These are phyloP conservation scores for Cheilosia grossa DNA, from an alignment of 2,888 invertebrate genomes.

Conservation along the genomic window DNA sequence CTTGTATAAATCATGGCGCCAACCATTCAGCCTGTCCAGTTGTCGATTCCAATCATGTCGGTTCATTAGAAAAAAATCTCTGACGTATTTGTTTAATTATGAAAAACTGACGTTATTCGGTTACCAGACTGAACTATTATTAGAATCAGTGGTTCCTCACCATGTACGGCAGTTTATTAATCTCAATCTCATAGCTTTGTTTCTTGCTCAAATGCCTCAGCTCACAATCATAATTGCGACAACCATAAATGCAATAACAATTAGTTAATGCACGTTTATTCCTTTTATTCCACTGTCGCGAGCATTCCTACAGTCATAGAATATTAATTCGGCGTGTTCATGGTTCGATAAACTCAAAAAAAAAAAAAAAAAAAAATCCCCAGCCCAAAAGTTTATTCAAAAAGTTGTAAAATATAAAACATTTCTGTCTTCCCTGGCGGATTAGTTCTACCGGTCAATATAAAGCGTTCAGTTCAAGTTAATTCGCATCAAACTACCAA, in stretches of 20 bases:
- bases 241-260: constrained; percentile 25
- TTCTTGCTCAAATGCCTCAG: constrained; percentile 14
- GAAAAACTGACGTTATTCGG: constrained; percentile 7
- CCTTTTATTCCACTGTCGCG: neutral
- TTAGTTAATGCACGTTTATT: constrained; percentile 49
- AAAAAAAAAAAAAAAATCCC: constrained; percentile 3
- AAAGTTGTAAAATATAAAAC: constrained; percentile 7
- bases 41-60: too few species aligned
- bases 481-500: constrained; percentile 11
- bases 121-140: constrained; percentile 23
- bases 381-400: constrained; percentile 33
- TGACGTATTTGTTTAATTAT: neutral
- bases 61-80: too few species aligned
- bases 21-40: too few species aligned
- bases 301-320: constrained; percentile 11
- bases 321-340: constrained; percentile 55
- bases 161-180: constrained; percentile 41
- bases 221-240: neutral
- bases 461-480: neutral
- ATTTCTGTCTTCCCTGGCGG: neutral
- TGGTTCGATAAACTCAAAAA: constrained; percentile 31
- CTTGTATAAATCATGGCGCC: too few species aligned
- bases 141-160: constrained; percentile 16
- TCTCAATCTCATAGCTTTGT: constrained; percentile 34
- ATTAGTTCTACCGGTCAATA: neutral